Evolutionary conservation across 1,140 invertebrate species (phyloP), one percentile per base, ranked within the genome.

Genomic region (Eupeodes corollae): DNA sequence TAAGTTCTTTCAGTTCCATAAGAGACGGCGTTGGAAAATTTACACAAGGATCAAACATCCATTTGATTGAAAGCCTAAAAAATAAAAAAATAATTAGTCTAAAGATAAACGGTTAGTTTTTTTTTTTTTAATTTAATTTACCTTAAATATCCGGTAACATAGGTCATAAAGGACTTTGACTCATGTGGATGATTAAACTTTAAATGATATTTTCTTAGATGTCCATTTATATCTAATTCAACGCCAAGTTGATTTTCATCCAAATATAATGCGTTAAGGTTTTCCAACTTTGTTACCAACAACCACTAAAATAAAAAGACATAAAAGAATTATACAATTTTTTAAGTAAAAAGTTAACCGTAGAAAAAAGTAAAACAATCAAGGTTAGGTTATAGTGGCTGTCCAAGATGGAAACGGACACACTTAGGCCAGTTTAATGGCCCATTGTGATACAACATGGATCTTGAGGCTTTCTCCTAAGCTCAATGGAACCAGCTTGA

Each of bases 1-100:
- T 87, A 47, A 86, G 70, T 41, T 72, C 69, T 54, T 81, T 75
- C n/a, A 93, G 62, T 56, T 75, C 77, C 54, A 78, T 73, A 32
- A 93, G 68, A 14, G 82, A 86, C 18, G 88, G 88, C 3, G 87
- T 86, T 44, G 74, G 67, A 35, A 88, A 74, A 52, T 88, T 80
- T 61, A 79, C 79, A 61, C 88, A 93, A 38, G 93, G 70, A 72
- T 92, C 88, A 60, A 89, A 89, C 21, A 82, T 91, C 88, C 89
- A 93, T 70, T 88, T 91, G 18, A 83, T 78, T 47, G 82, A 82
- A 42, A 93, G 71, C 55, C 90, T 79, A 50, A 12, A 59, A 56
- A 37, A 31, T 19, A 8, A 44, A 43, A n/a, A 2, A 40, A 30
- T 12, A 33, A 34, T 35, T 26, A 35, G 16, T 11, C 16, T 3